These are phyloP conservation scores for Ophiodon elongatus DNA, from an alignment of 2,113 vertebrate genomes.

Conservation along the genomic window DNA sequence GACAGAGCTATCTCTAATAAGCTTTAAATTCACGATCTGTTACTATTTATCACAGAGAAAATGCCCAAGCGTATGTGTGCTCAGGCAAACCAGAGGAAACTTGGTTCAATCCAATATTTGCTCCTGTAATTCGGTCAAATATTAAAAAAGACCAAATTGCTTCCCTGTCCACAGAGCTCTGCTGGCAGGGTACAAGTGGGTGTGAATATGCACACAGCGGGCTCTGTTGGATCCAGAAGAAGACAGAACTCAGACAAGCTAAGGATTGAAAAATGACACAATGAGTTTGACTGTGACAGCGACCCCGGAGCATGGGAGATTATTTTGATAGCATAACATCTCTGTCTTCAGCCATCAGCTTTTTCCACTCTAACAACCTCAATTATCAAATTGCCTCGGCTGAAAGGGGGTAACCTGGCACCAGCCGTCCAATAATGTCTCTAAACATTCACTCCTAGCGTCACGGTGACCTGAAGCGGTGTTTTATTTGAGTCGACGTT, in stretches of 20 bases:
- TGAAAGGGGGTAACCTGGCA: conserved; percentile 74
- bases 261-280: conserved; percentile 78
- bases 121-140: conserved; percentile 79
- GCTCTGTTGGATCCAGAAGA: conserved; percentile 66
- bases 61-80: conserved; percentile 55
- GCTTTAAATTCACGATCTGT: conserved; percentile 69
- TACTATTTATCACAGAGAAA: conserved; percentile 74
- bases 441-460: conserved; percentile 63
- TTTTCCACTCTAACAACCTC: conserved; percentile 78
- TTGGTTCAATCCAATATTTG: conserved; percentile 77
- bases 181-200: conserved; percentile 57
- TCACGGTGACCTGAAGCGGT: conserved; percentile 44
- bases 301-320: conserved; percentile 57
- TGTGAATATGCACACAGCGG: conserved; percentile 64
- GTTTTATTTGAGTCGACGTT: conserved; percentile 61
- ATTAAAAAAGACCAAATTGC: conserved; percentile 77
- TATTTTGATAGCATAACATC: conserved; percentile 73
- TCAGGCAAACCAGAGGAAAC: conserved; percentile 74
- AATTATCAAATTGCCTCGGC: conserved; percentile 85
- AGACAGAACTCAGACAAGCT: conserved; percentile 71
- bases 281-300: conserved; percentile 80
- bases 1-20: conserved; percentile 68
- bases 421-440: conserved; percentile 70
- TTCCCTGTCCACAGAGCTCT: conserved; percentile 69
- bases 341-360: conserved; percentile 73